Evolutionary conservation across 2,888 invertebrate species (phyloP), one percentile per base, ranked within the genome.

Genomic region (Calameuta filiformis): DNA sequence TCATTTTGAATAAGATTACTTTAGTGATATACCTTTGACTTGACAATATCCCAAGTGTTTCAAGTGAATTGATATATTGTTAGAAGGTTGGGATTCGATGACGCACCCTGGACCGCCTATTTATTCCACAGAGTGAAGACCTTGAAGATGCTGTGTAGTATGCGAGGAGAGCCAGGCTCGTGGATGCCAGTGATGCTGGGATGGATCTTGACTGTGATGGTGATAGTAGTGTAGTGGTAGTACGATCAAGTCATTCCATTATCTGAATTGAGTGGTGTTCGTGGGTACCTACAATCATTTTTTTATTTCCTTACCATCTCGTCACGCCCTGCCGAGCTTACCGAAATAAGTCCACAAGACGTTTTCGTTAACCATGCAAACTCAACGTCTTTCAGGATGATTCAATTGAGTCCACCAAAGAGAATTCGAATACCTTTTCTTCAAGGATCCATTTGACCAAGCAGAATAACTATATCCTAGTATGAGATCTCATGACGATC

Each of bases 221-320:
- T 33, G 31, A 71, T 34, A 71, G 12, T 9, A 23, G 71, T 34
- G 71, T 31, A 12, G 69, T 75, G 77, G 76, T 80, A 78, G 71
- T 81, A 83, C 88, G 89, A 90, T 90, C 90, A 90, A 90, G 90
- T 90, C 90, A 90, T 90, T 90, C 89, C 88, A 90, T 90, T 90
- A 90, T 89, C 88, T 86, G 89, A 89, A 90, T 90, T 90, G 89
- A 90, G 89, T 89, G 88, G 85, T 87, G 88, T 87, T 85, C 87
- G 86, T 84, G 86, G 86, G 87, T 85, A 85, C 84, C 87, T 84
- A 85, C 85, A 85, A 88, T 89, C 87, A 85, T 79, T 82, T 81
- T 77, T 81, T 82, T 80, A 56, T 56, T 56, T 56, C 56, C 23
- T 80, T 80, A 74, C 71, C 37, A 68, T 73, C 73, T 73, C 73